A percentile compares a stretch with the other conserved stretches of the same genome.
These are phyloP conservation scores for Pharmacophagus antenor DNA, from an alignment of 2,888 invertebrate genomes.

Conservation along the genomic window DNA sequence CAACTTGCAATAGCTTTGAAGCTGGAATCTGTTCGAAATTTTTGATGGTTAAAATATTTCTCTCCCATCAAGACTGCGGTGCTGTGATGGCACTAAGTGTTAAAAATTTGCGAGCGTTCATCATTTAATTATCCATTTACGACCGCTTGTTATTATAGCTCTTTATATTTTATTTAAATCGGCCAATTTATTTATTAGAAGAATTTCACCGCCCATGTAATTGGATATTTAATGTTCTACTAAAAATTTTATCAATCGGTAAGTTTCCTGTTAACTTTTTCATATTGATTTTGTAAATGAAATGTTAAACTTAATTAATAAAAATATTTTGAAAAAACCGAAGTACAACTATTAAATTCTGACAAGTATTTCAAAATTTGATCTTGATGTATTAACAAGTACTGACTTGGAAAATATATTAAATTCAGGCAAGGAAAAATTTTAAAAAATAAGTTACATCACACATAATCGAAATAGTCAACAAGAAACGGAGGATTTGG, in stretches of 20 bases:
- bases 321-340: too few relatives aligned
- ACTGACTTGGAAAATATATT: too few relatives aligned
- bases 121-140: conserved; percentile 5
- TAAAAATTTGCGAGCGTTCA: conserved; percentile 32
- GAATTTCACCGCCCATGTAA: conserved; percentile 16
- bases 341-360: too few relatives aligned
- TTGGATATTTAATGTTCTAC: too few relatives aligned
- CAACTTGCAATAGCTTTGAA: neutral
- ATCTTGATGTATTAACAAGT: too few relatives aligned
- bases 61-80: conserved; percentile 36
- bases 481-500: conserved; percentile 16
- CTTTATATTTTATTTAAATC: neutral
- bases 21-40: neutral
- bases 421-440: too few relatives aligned
- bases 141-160: neutral
- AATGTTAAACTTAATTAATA: too few relatives aligned
- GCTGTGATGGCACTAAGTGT: conserved; percentile 53
- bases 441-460: too few relatives aligned
- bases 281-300: too few relatives aligned
- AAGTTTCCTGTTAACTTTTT: neutral
- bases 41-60: conserved; percentile 3
- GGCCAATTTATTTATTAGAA: conserved; percentile 14
- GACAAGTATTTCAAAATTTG: too few relatives aligned
- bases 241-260: neutral
- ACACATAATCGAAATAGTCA: too few relatives aligned